Conservation (phyloP, 2,797 vertebrate species). For the Morelia viridis region DNA sequence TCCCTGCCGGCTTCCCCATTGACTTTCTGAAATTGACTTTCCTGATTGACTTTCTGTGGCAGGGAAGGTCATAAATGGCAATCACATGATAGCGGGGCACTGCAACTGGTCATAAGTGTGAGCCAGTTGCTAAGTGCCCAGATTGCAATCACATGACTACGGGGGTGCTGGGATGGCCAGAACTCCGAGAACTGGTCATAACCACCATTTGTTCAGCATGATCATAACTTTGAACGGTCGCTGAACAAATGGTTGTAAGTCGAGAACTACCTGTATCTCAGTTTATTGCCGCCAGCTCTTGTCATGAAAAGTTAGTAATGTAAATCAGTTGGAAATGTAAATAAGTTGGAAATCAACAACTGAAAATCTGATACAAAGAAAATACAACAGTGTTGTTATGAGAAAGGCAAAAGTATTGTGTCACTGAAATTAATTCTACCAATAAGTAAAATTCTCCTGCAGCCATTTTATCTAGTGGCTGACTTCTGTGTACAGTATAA, state of each 20-base stretch:
- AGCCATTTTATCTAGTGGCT: background rate
- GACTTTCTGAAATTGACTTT: background rate
- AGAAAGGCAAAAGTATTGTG: no score
- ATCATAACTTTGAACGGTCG: no score
- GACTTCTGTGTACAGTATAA: background rate
- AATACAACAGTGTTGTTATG: no score
- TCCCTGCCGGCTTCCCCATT: background rate
- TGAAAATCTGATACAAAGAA: no score
- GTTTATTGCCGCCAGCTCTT: background rate
- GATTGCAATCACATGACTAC: background rate
- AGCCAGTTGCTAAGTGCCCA: background rate
- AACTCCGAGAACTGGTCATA: background rate
- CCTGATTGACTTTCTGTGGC: background rate
- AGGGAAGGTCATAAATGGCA: background rate
- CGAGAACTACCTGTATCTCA: background rate
- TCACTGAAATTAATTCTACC: background rate
- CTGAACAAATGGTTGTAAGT: no score
- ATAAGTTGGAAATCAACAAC: no score
- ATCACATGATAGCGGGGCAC: background rate
- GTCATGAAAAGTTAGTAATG: background rate
- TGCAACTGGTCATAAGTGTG: background rate
- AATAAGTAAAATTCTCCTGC: background rate
- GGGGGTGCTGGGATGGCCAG: background rate
- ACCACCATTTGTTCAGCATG: no score
- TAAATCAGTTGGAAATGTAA: no score